These are phyloP conservation scores for Drosophila mimica DNA, from an alignment of 2,888 invertebrate species.

Conservation along the genomic window DNA sequence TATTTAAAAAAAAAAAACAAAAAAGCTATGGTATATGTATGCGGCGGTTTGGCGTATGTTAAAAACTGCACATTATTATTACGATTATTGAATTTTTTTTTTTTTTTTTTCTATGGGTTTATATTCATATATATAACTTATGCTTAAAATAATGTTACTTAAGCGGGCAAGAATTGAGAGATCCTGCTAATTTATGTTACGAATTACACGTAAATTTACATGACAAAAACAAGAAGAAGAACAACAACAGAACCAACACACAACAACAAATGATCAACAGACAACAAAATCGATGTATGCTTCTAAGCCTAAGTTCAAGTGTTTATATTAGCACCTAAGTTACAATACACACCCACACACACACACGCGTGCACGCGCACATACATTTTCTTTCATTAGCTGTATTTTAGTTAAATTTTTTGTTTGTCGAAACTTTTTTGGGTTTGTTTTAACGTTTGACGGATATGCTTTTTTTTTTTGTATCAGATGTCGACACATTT, in stretches of 20 bases:
- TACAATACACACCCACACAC: slow-evolving; percentile 24
- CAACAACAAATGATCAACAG: slow-evolving; percentile 22
- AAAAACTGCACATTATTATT: slow-evolving; percentile 17
- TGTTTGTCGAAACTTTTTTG: slow-evolving; percentile 1
- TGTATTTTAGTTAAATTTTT: slow-evolving; percentile 62
- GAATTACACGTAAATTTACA: slow-evolving; percentile 14
- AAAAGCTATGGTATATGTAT: slow-evolving; percentile 44
- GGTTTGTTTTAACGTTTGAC: slow-evolving; percentile 9
- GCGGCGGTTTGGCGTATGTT: slow-evolving; percentile 46
- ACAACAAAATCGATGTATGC: slow-evolving; percentile 29
- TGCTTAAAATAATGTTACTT: slow-evolving; percentile 44
- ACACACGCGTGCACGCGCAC: slow-evolving; percentile 9
- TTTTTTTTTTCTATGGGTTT: slow-evolving; percentile 45
- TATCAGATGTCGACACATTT: slow-evolving; percentile 8
- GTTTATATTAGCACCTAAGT: slow-evolving; percentile 45
- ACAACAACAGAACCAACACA: slow-evolving; percentile 8
- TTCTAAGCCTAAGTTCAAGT: slow-evolving; percentile 45
- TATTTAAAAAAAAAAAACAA: background rate
- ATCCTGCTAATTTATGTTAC: slow-evolving; percentile 27
- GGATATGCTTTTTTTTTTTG: slow-evolving; percentile 10
- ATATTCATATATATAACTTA: slow-evolving; percentile 33
- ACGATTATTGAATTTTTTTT: slow-evolving; percentile 26
- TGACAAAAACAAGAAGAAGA: slow-evolving; percentile 22
- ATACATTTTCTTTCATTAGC: slow-evolving; percentile 32
- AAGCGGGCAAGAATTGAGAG: slow-evolving; percentile 22